phyloP scores from a whole-genome alignment of 1,140 invertebrate species.

The Drosophila prosaltans region DNA sequence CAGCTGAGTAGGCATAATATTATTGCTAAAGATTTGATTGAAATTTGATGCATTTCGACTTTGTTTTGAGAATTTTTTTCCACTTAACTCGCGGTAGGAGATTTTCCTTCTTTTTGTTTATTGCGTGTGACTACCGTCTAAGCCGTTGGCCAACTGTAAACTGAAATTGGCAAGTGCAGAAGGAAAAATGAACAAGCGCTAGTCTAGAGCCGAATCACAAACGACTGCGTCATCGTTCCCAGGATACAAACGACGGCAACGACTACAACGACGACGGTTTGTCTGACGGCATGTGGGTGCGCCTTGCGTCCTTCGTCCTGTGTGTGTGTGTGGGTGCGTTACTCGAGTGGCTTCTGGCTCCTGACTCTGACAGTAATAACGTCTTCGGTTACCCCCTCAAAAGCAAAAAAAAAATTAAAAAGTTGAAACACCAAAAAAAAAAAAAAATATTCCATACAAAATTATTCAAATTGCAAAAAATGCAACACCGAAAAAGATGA shows the following conservation, averaged over 20 bases:
- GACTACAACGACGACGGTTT: constrained; percentile 27
- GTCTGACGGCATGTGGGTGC: constrained; percentile 30
- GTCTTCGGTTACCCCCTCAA: constrained; percentile 68
- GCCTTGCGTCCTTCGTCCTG: constrained; percentile 21
- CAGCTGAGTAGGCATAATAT: constrained; percentile 41
- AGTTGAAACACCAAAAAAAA: constrained; percentile 14
- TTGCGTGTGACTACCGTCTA: constrained; percentile 23
- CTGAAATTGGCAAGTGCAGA: constrained; percentile 52
- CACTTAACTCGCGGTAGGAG: constrained; percentile 8
- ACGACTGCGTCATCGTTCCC: constrained; percentile 42
- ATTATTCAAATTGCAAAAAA: constrained; percentile 70
- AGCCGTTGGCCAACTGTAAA: constrained; percentile 65
- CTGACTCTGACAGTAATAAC: constrained; percentile 73
- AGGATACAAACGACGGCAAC: not conserved
- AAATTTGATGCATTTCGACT: constrained; percentile 16
- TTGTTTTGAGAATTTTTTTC: constrained; percentile 31
- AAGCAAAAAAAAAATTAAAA: constrained; percentile 31
- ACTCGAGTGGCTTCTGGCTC: constrained; percentile 68
- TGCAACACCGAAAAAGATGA: constrained; percentile 38
- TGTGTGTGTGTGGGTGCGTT: constrained; percentile 53
- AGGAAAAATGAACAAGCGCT: constrained; percentile 49
- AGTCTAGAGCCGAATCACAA: constrained; percentile 9
- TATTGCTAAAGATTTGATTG: constrained; percentile 28
- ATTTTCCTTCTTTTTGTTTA: constrained; percentile 8
- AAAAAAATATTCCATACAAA: constrained; percentile 24